These are phyloP conservation scores for Habroteleia sp. DNA, from an alignment of 2,888 invertebrate genomes.

Conservation along the genomic window DNA sequence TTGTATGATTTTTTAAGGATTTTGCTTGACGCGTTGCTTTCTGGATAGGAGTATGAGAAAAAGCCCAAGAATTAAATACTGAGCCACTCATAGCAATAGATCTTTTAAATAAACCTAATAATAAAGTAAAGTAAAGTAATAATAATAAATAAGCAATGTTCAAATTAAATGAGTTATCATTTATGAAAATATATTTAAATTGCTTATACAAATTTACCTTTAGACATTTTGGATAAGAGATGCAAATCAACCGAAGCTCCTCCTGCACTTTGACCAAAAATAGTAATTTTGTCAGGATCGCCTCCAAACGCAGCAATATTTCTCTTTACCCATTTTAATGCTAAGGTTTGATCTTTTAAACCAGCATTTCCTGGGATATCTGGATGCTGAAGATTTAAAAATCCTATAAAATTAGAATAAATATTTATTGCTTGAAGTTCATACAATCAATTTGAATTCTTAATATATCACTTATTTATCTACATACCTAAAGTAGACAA, in stretches of 20 bases:
- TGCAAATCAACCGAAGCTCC: conserved; percentile 25
- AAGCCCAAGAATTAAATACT: conserved; percentile 22
- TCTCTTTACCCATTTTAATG: conserved; percentile 10
- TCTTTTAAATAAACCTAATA: conserved; percentile 30
- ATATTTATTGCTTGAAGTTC: background rate
- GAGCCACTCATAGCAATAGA: conserved; percentile 40
- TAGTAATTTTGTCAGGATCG: conserved; percentile 14
- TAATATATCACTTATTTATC: background rate
- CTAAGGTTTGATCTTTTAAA: conserved; percentile 17
- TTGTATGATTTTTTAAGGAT: no score
- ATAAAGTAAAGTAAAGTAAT: no score
- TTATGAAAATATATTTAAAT: no score
- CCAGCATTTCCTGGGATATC: conserved; percentile 17
- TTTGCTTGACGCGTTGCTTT: conserved; percentile 27
- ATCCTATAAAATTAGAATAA: conserved; percentile 7
- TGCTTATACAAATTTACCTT: background rate
- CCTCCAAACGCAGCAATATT: conserved; percentile 23
- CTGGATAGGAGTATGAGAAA: conserved; percentile 5
- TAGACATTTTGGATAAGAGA: conserved; percentile 10
- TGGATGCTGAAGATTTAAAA: conserved; percentile 24
- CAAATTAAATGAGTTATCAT: no score
- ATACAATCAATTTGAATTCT: no score
- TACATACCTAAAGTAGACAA: conserved; percentile 4
- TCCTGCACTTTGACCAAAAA: conserved; percentile 36
- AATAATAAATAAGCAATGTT: no score